Conservation (phyloP, 2,888 invertebrate species). For the Drosophila merina region DNA sequence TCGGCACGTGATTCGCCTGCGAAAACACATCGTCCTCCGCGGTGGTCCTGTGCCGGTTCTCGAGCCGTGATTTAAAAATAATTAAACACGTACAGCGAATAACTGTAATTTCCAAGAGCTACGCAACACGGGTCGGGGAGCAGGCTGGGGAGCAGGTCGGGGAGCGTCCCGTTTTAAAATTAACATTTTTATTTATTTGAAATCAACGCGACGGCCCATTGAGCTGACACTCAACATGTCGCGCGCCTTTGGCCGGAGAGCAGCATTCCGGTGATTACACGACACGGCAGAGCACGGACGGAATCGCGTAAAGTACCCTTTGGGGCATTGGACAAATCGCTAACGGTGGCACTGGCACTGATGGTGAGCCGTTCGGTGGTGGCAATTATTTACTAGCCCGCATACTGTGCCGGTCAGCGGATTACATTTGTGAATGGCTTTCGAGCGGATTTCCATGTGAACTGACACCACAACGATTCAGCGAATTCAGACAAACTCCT, state of each 20-base stretch:
- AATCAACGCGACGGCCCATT: constrained; percentile 68
- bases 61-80: constrained; percentile 77
- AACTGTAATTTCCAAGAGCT: constrained; percentile 72
- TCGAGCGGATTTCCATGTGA: constrained; percentile 88
- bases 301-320: constrained; percentile 93
- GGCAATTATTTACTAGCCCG: constrained; percentile 46
- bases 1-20: constrained; percentile 73
- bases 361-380: constrained; percentile 9
- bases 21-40: constrained; percentile 38
- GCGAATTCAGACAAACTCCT: constrained; percentile 88
- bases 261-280: constrained; percentile 85
- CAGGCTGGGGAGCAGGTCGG: constrained; percentile 8
- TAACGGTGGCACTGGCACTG: constrained; percentile 84
- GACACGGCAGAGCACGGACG: constrained; percentile 84
- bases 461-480: constrained; percentile 84
- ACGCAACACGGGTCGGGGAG: constrained; percentile 28
- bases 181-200: constrained; percentile 79
- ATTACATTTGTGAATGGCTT: constrained; percentile 91
- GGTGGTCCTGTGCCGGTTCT: neutral
- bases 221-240: constrained; percentile 44
- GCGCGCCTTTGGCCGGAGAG: constrained; percentile 14
- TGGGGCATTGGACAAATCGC: constrained; percentile 88
- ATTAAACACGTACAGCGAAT: constrained; percentile 80
- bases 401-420: constrained; percentile 85
- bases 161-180: constrained; percentile 63